Evolutionary conservation across 2,113 vertebrate genomes (phyloP).

Genomic region (Dolichotis patagonum): DNA sequence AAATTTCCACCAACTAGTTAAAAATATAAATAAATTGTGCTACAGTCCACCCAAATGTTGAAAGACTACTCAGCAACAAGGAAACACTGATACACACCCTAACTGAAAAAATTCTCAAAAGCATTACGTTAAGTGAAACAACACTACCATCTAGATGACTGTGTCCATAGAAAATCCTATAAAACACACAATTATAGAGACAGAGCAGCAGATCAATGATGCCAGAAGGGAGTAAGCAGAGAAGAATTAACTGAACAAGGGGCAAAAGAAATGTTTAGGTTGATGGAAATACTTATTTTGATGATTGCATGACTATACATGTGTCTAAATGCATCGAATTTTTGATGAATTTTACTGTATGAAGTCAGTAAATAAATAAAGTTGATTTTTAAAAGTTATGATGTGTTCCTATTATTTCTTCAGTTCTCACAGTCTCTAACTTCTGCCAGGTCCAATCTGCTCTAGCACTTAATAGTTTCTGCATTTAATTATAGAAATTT

Average conservation of each 20-base stretch:
- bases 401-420: not conserved
- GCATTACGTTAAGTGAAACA: not conserved
- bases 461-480: slow-evolving; percentile 23
- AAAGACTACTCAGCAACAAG: not conserved
- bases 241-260: not conserved
- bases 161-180: not conserved
- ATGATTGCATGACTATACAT: not conserved
- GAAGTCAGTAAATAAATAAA: not conserved
- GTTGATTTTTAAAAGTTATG: not conserved
- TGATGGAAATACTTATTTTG: not conserved
- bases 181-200: not conserved
- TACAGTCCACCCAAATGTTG: not conserved
- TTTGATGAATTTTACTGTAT: not conserved
- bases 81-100: not conserved
- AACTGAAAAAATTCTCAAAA: not conserved
- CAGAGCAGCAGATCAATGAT: not conserved
- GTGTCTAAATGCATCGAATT: not conserved
- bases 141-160: not conserved
- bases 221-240: not conserved
- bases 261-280: not conserved
- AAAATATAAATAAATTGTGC: not conserved
- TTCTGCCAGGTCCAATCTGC: not conserved
- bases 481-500: slow-evolving; percentile 12
- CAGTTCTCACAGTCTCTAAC: not conserved
- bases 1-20: not conserved